phyloP scores from a whole-genome alignment of 2,113 vertebrate genomes.

The Suncus etruscus region DNA sequence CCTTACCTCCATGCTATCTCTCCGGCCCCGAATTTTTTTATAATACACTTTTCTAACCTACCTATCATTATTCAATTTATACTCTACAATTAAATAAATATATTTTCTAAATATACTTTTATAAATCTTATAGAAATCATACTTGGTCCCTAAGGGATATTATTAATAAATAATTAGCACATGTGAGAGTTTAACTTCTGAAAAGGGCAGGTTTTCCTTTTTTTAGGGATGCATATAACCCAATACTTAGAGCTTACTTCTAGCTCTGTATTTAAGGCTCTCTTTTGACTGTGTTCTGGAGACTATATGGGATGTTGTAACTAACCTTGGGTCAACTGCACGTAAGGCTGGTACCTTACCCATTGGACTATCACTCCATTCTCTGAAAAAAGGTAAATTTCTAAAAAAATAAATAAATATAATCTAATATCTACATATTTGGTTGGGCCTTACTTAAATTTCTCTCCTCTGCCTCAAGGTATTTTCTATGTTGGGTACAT shows the following conservation, averaged over 20 bases:
- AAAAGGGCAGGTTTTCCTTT: background rate
- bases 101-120: slow-evolving; percentile 53
- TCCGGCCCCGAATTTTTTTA: too few species aligned
- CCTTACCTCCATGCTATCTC: too few species aligned
- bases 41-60: background rate
- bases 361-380: too few species aligned
- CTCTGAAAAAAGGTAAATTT: too few species aligned
- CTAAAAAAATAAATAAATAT: too few species aligned
- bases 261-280: too few species aligned
- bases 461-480: background rate
- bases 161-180: background rate
- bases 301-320: too few species aligned
- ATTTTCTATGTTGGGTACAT: background rate
- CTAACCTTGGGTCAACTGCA: too few species aligned
- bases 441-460: background rate
- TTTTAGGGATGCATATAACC: too few species aligned
- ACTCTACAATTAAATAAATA: slow-evolving; percentile 22
- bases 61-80: background rate
- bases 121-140: background rate
- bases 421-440: background rate
- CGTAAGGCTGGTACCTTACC: too few species aligned
- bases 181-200: slow-evolving; percentile 15
- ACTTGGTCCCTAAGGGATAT: slow-evolving; percentile 8
- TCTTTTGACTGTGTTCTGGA: too few species aligned
- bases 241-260: too few species aligned